A percentile compares a stretch with the other conserved stretches of the same genome.
phyloP scores from a whole-genome alignment of 2,797 vertebrate species.

The Ara ararauna region DNA sequence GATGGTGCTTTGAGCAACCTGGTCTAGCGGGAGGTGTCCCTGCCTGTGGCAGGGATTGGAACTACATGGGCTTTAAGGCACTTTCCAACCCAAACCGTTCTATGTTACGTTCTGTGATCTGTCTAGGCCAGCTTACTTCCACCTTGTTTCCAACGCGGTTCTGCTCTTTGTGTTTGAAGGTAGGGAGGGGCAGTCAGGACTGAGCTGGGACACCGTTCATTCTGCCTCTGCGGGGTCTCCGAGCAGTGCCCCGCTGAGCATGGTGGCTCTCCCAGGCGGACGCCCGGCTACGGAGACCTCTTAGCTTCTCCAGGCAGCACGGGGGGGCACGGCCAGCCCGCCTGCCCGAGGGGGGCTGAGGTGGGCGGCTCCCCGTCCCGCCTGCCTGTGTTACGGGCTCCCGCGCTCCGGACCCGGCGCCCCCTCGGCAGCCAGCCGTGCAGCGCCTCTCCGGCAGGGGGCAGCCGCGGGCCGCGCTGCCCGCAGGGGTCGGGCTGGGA shows the following conservation, averaged over 20 bases:
- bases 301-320: too few species aligned
- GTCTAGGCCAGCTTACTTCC: rapidly evolving
- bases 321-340: neutral
- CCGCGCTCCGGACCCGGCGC: too few species aligned
- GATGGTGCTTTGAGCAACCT: neutral
- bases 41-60: neutral
- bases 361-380: neutral
- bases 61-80: neutral
- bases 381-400: too few species aligned
- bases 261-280: rapidly evolving
- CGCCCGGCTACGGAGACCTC: rapidly evolving
- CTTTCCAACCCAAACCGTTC: neutral
- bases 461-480: neutral
- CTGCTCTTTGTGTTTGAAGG: neutral
- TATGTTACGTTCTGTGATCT: too few species aligned
- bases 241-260: rapidly evolving
- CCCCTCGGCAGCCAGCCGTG: neutral
- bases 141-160: neutral
- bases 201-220: neutral
- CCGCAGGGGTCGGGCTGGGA: too few species aligned
- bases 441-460: neutral
- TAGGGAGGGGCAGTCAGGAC: neutral
- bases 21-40: neutral
- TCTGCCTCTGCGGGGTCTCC: neutral
- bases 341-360: neutral